These are phyloP conservation scores for Ophion costatus DNA, from an alignment of 2,888 invertebrate species.

Conservation along the genomic window DNA sequence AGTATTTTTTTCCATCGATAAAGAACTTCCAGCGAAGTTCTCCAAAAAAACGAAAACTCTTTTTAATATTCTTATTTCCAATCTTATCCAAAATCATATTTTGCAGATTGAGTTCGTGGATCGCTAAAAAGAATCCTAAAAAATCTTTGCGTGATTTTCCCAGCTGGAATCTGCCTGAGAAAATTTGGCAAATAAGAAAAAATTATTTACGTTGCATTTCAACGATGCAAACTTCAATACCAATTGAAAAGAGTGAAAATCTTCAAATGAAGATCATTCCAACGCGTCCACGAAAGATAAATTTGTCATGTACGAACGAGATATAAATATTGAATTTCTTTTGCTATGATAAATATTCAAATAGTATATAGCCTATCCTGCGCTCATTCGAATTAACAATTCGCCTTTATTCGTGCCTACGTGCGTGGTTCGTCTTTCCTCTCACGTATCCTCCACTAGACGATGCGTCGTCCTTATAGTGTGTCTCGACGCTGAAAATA, in stretches of 20 bases:
- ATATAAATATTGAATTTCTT: background rate
- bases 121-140: too few species aligned
- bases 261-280: background rate
- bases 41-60: background rate
- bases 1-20: too few species aligned
- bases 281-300: background rate
- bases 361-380: constrained; percentile 4
- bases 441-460: constrained; percentile 48
- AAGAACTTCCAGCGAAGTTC: too few species aligned
- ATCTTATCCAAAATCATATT: too few species aligned
- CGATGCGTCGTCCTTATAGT: background rate
- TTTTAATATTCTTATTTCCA: too few species aligned
- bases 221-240: too few species aligned
- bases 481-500: constrained; percentile 36
- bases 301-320: background rate
- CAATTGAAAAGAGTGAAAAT: too few species aligned
- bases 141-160: too few species aligned
- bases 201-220: too few species aligned
- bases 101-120: too few species aligned
- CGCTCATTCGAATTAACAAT: constrained; percentile 11
- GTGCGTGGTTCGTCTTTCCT: constrained; percentile 38
- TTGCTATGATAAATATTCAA: background rate
- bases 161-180: too few species aligned
- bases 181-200: too few species aligned
- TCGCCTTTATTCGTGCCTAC: constrained; percentile 28